Evolutionary conservation across 2,888 invertebrate genomes (phyloP), one percentile per base, ranked within the genome.

Genomic region (Teleiodes luculella): DNA sequence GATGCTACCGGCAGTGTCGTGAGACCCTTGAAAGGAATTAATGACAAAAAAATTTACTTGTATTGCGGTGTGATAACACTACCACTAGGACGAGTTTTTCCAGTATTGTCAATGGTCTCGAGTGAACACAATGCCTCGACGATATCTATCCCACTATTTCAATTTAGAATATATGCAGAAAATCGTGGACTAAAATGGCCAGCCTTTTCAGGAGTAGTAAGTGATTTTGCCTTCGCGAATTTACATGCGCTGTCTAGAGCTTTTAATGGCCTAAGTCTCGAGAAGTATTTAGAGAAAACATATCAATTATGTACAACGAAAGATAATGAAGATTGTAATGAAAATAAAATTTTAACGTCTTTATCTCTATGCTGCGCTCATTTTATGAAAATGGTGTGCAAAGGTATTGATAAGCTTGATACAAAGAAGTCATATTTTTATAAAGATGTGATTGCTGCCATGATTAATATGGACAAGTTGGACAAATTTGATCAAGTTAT

Each of bases 331-430:
- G 2, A 33, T 11, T 33, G 2, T 3, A 37, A 3, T 3, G 13
- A 37, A 37, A 37, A 37, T 4, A 14, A 37, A 2, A 3, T 11
- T 13, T 37, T 37, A 14, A 37, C 37, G 7, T 14, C 37, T 10
- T 45, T 52, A 3, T 52, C 13, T 11, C 24, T 52, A n/a, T 52
- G 43, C 13, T 52, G 52, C 8, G 52, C 52, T 1, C 52, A 52
- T 52, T 45, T 52, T 0, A 11, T 52, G 1, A 52, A 52, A 45
- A 45, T 24, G 7, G 1, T 45, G 1, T 52, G 52, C 24, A 52
- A 52, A 7, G 52, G 43, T 20, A 24, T 52, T 24, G 43, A 52
- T 43, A 37, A 37, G 3, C 6, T 37, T 37, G 13, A 6, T 4
- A 14, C 14, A 36, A 14, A 13, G 13, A 14, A 37, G 11, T 14